Base-by-base conservation (phyloP, 1,140 invertebrate genomes). In the Gyrodactylus bullatarudis region DNA sequence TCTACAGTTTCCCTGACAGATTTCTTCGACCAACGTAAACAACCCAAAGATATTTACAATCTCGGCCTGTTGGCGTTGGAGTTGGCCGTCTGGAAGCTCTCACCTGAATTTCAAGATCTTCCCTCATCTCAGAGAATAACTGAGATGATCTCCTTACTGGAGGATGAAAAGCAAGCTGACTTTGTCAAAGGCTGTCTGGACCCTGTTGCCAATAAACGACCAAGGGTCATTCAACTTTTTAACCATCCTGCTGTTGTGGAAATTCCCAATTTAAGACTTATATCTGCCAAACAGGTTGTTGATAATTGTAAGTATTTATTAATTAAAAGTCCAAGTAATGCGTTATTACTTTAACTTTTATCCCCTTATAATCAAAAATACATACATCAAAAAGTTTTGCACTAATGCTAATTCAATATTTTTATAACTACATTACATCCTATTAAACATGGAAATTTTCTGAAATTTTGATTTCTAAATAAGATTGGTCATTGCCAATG, bases 221-320 rank as follows among this genome's bases (percentile, higher is more conserved):
- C 34, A 23, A 73, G 22, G 1, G 2, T 68, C 2, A n/a, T 23
- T 1, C 21, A 73, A 20, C 26, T 73, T 20, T 68, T 68, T 26
- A 22, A 69, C 8, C 72, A 73, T 69, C 20, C 25, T 26, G 72
- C 26, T 1, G 21, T 73, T 23, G 23, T 25, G 20, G 72, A 68
- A 34, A 26, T 73, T 23, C 72, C 72, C 1, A 25, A 22, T 16
- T 26, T 73, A 1, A 69, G 27, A 24, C 1, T 21, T 20, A 16
- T 73, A 19, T 22, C 72, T 21, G 72, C 72, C 1, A 73, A 69
- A 21, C 21, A 23, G 20, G 24, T 71, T 71, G 70, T 71, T 24
- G 1, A 71, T 23, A 71, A 71, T 71, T 71, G 70, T 71, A 1
- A 24, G 70, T 71, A n/a, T 54, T 54, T 54, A n/a, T n/a, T n/a